A percentile compares a stretch with the other conserved stretches of the same genome.
These are phyloP conservation scores for Fukomys damarensis DNA, from an alignment of 2,113 vertebrate species.

Conservation along the genomic window DNA sequence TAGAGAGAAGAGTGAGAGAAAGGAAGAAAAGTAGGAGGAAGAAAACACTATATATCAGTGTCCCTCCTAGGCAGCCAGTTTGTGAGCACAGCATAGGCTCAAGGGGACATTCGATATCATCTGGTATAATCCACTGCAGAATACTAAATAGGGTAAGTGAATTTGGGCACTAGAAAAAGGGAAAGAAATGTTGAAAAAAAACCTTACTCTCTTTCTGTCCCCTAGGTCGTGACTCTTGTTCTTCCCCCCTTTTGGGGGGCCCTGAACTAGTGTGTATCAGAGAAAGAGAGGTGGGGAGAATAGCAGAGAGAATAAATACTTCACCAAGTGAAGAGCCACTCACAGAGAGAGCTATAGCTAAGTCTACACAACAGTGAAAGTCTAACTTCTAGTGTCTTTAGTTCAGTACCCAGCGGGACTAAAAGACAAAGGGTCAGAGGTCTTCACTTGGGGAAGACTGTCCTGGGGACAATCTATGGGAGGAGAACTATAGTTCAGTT, in stretches of 20 bases:
- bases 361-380: background rate
- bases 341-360: background rate
- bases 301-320: background rate
- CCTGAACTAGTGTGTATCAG: background rate
- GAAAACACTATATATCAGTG: background rate
- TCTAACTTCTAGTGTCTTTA: background rate
- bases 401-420: background rate
- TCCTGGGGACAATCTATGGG: background rate
- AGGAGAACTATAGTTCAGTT: background rate
- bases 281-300: background rate
- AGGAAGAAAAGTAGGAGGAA: background rate
- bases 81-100: background rate
- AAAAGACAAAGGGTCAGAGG: background rate
- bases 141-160: background rate
- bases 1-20: too few relatives aligned
- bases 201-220: background rate
- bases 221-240: background rate
- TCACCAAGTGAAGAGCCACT: background rate
- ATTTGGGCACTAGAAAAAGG: background rate
- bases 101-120: background rate
- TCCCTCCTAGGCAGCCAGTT: background rate
- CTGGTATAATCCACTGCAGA: background rate
- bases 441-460: background rate
- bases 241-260: background rate
- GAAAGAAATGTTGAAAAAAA: conserved; percentile 15